phyloP scores from a whole-genome alignment of 2,113 vertebrate species.

The Ailuropoda melanoleuca region DNA sequence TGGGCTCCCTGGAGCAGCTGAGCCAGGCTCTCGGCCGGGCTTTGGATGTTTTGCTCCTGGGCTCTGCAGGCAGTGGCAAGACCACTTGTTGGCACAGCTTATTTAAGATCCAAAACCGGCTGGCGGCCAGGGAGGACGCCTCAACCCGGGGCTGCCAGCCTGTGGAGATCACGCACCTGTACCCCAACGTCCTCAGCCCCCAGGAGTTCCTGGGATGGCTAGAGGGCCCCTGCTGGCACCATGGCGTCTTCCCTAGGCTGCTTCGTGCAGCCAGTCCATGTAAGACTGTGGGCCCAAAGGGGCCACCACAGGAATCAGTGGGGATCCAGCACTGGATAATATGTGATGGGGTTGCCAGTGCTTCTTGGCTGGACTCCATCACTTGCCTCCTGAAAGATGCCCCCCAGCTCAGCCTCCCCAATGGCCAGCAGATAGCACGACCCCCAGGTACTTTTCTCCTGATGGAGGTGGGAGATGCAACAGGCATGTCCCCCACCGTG shows the following conservation, averaged over 20 bases:
- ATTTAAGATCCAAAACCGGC: slow-evolving; percentile 83
- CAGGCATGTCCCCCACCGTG: slow-evolving; percentile 84
- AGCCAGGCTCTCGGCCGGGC: slow-evolving; percentile 83
- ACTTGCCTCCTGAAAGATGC: slow-evolving; percentile 81
- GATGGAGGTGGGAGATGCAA: slow-evolving; percentile 85
- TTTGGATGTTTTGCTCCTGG: slow-evolving; percentile 86
- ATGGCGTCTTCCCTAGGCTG: slow-evolving; percentile 78
- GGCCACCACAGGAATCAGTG: not conserved
- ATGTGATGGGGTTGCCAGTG: slow-evolving; percentile 86
- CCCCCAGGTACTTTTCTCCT: slow-evolving; percentile 82
- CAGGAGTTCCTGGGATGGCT: slow-evolving; percentile 86
- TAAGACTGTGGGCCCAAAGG: not conserved
- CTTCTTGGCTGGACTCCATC: slow-evolving; percentile 87
- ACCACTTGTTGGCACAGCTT: slow-evolving; percentile 86
- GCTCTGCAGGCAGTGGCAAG: slow-evolving; percentile 90
- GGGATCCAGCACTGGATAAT: slow-evolving; percentile 86
- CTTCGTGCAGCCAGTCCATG: slow-evolving; percentile 1
- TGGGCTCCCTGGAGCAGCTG: slow-evolving; percentile 82
- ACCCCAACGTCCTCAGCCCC: slow-evolving; percentile 86
- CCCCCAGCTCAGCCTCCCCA: slow-evolving; percentile 83
- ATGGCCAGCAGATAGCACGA: slow-evolving; percentile 82
- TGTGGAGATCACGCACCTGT: slow-evolving; percentile 84
- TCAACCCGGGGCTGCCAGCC: slow-evolving; percentile 59
- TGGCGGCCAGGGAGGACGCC: slow-evolving; percentile 70
- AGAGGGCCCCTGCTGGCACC: slow-evolving; percentile 81